phyloP scores from a whole-genome alignment of 2,888 invertebrate genomes.

The Tipula lateralis region DNA sequence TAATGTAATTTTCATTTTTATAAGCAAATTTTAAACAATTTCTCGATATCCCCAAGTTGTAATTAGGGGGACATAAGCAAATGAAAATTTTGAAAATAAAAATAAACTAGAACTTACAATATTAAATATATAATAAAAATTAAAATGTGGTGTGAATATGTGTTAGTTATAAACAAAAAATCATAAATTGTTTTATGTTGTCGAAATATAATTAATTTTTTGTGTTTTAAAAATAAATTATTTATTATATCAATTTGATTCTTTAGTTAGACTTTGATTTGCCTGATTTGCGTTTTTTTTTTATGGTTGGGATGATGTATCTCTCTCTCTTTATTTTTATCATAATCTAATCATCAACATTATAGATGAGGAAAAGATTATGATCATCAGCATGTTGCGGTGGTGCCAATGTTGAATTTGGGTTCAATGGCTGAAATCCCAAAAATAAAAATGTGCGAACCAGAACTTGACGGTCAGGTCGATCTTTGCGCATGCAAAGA shows the following conservation, averaged over 20 bases:
- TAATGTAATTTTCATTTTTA: slow-evolving; percentile 13
- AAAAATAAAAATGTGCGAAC: slow-evolving; percentile 96
- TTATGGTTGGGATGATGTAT: neutral
- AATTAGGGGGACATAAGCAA: neutral
- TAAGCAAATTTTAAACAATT: neutral
- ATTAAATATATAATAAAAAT: neutral
- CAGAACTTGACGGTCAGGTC: slow-evolving; percentile 77
- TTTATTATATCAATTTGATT: neutral
- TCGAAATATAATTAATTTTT: neutral
- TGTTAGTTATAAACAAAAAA: neutral
- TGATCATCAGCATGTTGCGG: slow-evolving; percentile 52
- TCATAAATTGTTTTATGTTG: neutral
- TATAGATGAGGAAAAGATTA: slow-evolving; percentile 53
- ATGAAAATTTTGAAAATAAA: neutral
- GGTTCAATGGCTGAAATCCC: slow-evolving; percentile 84
- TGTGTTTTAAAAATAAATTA: neutral
- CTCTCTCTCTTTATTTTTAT: no score
- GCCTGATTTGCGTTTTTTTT: neutral
- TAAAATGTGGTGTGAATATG: neutral
- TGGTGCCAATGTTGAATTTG: slow-evolving; percentile 72
- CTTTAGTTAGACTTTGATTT: neutral
- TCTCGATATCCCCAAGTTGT: neutral
- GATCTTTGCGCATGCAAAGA: slow-evolving; percentile 74
- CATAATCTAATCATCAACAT: slow-evolving; percentile 46
- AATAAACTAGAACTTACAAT: neutral